phyloP scores from a whole-genome alignment of 2,113 vertebrate species.

The Mungos mungo region DNA sequence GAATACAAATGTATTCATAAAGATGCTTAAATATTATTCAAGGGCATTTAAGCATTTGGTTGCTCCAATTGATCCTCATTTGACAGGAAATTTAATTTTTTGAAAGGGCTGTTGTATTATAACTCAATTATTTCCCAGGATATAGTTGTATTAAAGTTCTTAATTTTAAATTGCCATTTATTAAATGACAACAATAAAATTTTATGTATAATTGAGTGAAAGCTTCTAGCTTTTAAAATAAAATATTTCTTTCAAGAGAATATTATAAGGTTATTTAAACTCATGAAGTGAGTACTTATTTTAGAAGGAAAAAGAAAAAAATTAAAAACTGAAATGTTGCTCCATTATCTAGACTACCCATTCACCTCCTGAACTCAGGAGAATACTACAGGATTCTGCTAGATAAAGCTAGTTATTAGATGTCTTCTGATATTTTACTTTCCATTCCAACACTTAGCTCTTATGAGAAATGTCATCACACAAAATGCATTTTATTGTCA shows the following conservation, averaged over 20 bases:
- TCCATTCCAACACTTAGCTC: slow-evolving; percentile 25
- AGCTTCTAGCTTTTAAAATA: slow-evolving; percentile 49
- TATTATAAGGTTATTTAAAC: background rate
- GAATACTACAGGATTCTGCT: background rate
- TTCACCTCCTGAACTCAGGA: slow-evolving; percentile 11
- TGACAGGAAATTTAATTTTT: slow-evolving; percentile 54
- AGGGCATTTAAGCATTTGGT: slow-evolving; percentile 46
- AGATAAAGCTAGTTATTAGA: slow-evolving; percentile 35
- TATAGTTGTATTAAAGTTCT: slow-evolving; percentile 56
- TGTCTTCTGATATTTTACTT: slow-evolving; percentile 22
- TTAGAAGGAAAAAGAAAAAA: background rate
- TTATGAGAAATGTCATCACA: slow-evolving; percentile 42
- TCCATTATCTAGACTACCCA: slow-evolving; percentile 9
- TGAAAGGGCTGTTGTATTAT: slow-evolving; percentile 49
- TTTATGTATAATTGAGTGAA: slow-evolving; percentile 38
- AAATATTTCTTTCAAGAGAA: slow-evolving; percentile 39
- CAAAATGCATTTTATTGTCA: slow-evolving; percentile 53
- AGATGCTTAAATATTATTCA: slow-evolving; percentile 63
- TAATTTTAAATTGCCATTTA: slow-evolving; percentile 62
- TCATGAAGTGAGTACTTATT: background rate
- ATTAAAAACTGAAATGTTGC: background rate
- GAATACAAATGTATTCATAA: slow-evolving; percentile 13
- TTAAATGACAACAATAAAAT: slow-evolving; percentile 65
- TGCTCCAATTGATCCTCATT: slow-evolving; percentile 48
- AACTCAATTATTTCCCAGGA: slow-evolving; percentile 56